A percentile compares a stretch with the other conserved stretches of the same genome.
Conservation (phyloP, 2,888 invertebrate genomes). For the Tuberolachnus salignus region DNA sequence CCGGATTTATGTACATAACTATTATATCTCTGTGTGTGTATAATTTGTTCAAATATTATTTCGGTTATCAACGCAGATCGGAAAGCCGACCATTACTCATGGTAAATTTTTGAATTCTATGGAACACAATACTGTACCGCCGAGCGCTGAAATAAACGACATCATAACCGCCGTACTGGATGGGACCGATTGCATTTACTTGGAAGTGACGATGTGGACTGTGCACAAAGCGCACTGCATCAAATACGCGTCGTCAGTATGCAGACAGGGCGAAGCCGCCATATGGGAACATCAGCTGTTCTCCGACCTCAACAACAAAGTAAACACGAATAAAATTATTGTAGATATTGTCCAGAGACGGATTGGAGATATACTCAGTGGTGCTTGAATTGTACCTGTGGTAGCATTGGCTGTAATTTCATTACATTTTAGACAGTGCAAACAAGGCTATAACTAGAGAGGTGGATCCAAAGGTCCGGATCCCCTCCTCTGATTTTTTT, state of each 20-base stretch:
- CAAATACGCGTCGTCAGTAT: background rate
- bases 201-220: slow-evolving; percentile 75
- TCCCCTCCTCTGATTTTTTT: too few relatives aligned
- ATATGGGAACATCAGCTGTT: slow-evolving; percentile 67
- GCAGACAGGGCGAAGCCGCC: slow-evolving; percentile 63
- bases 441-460: too few relatives aligned
- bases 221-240: slow-evolving; percentile 67
- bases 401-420: too few relatives aligned
- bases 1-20: too few relatives aligned
- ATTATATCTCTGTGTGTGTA: too few relatives aligned
- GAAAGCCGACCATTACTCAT: slow-evolving; percentile 68
- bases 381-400: too few relatives aligned
- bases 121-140: slow-evolving; percentile 64
- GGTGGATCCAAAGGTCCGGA: too few relatives aligned
- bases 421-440: too few relatives aligned
- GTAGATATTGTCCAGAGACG: too few relatives aligned
- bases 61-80: slow-evolving; percentile 61
- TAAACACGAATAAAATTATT: slow-evolving; percentile 39
- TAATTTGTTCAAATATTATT: too few relatives aligned
- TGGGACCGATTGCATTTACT: slow-evolving; percentile 73
- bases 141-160: slow-evolving; percentile 71
- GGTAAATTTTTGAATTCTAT: slow-evolving; percentile 30
- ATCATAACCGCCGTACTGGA: slow-evolving; percentile 77
- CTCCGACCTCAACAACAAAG: slow-evolving; percentile 61
- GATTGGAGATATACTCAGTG: too few relatives aligned